These are phyloP conservation scores for Heterochromis multidens DNA, from an alignment of 2,113 vertebrate species.

Conservation along the genomic window DNA sequence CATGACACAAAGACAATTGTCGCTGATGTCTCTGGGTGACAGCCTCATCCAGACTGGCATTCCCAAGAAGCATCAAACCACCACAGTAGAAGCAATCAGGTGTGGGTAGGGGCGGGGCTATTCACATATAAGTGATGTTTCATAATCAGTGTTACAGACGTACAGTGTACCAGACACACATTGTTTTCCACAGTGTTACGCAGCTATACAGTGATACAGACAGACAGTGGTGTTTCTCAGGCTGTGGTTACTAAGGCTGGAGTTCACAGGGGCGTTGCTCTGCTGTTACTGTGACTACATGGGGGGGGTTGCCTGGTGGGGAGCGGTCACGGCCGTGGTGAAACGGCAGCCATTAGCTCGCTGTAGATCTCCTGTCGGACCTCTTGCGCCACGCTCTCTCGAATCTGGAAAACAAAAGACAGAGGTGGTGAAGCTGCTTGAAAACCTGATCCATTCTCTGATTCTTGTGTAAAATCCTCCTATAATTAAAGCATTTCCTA, in stretches of 20 bases:
- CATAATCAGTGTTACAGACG: constrained; percentile 56
- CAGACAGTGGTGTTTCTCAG: constrained; percentile 44
- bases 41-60: not conserved
- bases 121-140: not conserved
- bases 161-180: constrained; percentile 57
- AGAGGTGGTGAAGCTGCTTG: not conserved
- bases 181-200: constrained; percentile 48
- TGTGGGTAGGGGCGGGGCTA: not conserved
- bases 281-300: constrained; percentile 30
- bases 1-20: not conserved
- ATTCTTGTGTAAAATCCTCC: not conserved
- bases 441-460: not conserved
- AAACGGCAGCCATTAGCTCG: constrained; percentile 86
- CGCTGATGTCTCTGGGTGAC: not conserved
- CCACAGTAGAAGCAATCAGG: not conserved
- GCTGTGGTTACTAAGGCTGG: constrained; percentile 7
- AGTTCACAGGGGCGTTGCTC: not conserved
- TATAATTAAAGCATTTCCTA: not conserved
- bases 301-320: constrained; percentile 24
- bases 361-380: constrained; percentile 90
- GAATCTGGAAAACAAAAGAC: constrained; percentile 78
- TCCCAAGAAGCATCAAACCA: constrained; percentile 11
- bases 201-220: constrained; percentile 52
- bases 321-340: constrained; percentile 70
- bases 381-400: constrained; percentile 88